A percentile compares a stretch with the other conserved stretches of the same genome.
Conservation (phyloP, 2,113 vertebrate species). For the Gnathonemus echidnorhynchus region DNA sequence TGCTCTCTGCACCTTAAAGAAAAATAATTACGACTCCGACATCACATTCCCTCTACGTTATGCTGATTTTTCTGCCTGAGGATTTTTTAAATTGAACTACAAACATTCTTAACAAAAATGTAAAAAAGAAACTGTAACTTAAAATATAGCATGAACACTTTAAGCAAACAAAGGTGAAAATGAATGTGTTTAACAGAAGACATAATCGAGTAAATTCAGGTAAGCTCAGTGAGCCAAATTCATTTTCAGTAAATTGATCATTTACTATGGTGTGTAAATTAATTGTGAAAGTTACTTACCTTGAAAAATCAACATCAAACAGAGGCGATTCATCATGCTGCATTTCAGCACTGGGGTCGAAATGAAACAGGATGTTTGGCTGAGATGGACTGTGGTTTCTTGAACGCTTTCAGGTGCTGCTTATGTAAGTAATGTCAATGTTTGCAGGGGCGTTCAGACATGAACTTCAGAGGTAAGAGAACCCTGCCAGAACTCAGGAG, state of each 20-base stretch:
- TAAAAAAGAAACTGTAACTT: neutral
- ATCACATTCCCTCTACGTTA: neutral
- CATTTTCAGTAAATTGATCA: neutral
- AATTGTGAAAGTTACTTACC: conserved; percentile 38
- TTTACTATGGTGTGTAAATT: neutral
- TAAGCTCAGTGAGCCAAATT: neutral
- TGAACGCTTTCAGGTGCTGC: conserved; percentile 4
- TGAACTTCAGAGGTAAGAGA: neutral
- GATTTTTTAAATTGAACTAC: neutral
- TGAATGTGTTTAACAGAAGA: neutral
- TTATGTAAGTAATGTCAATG: neutral
- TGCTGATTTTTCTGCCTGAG: neutral
- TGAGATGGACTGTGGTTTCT: conserved; percentile 31
- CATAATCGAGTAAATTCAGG: neutral
- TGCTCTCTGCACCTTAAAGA: neutral
- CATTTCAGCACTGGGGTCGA: neutral
- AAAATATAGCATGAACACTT: neutral
- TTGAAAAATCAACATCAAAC: conserved; percentile 35
- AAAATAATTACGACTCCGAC: neutral
- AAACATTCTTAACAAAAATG: neutral
- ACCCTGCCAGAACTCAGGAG: neutral
- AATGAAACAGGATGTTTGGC: conserved; percentile 30
- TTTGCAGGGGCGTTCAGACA: neutral
- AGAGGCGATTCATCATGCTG: conserved; percentile 37
- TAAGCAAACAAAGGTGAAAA: neutral